Conservation (phyloP, 2,797 vertebrate species). For the Anabacerthia variegaticeps region DNA sequence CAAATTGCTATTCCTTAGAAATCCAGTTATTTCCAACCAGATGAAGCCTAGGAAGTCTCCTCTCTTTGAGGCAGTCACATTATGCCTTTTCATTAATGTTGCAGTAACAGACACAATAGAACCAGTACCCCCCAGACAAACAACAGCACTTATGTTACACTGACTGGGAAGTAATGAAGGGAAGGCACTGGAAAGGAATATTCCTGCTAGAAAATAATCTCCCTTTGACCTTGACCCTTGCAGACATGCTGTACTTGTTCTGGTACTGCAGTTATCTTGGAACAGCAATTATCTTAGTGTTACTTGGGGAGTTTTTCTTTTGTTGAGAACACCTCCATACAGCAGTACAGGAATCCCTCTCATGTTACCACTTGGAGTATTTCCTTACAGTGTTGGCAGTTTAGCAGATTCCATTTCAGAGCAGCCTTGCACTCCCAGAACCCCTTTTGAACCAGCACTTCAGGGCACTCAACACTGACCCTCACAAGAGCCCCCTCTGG, state of each 20-base stretch:
- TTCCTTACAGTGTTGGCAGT: neutral
- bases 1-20: neutral
- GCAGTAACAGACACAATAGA: slow-evolving; percentile 30
- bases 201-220: neutral
- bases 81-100: slow-evolving; percentile 53
- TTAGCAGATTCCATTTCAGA: neutral
- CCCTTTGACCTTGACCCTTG: neutral
- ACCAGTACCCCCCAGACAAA: neutral
- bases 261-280: neutral
- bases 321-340: neutral
- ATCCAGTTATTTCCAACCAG: slow-evolving; percentile 1
- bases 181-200: neutral
- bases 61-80: neutral
- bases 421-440: neutral
- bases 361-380: neutral
- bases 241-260: neutral
- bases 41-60: neutral
- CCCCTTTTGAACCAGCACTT: neutral
- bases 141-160: neutral
- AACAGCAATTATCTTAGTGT: neutral
- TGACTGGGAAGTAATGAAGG: neutral
- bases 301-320: neutral
- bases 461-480: neutral
- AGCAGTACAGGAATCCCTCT: neutral
- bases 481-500: neutral